Percentiles rank a stretch among this genome's conserved stretches.
Conservation (phyloP, 1,140 invertebrate species). For the Microplitis mediator region DNA sequence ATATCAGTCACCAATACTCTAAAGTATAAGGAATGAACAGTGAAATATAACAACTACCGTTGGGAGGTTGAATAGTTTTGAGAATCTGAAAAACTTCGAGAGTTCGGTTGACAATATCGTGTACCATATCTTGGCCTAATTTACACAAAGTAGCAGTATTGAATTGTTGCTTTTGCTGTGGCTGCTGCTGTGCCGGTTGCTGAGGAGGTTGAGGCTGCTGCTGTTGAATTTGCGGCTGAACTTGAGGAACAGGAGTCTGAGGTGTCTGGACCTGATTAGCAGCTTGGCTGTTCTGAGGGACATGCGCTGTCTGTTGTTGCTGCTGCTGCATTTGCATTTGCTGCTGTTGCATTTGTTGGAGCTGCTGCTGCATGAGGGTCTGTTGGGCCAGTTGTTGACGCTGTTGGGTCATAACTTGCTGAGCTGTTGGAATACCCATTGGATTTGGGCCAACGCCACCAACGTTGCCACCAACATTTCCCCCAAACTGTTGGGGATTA, state of each 20-base stretch:
- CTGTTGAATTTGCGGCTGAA: slow-evolving; percentile 60
- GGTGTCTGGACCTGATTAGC: slow-evolving; percentile 49
- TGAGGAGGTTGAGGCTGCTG: slow-evolving; percentile 62
- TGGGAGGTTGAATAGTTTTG: slow-evolving; percentile 75
- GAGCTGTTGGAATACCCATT: slow-evolving; percentile 56
- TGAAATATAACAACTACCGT: slow-evolving; percentile 40
- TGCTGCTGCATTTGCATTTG: slow-evolving; percentile 44
- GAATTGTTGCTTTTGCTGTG: slow-evolving; percentile 66
- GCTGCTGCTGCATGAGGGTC: slow-evolving; percentile 51
- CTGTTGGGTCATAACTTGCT: slow-evolving; percentile 53
- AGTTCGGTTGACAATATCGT: slow-evolving; percentile 88
- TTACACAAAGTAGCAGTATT: slow-evolving; percentile 87
- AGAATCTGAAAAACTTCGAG: slow-evolving; percentile 86
- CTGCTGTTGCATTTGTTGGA: slow-evolving; percentile 51
- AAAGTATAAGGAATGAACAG: no score
- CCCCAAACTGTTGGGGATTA: slow-evolving; percentile 54
- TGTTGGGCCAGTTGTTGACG: slow-evolving; percentile 47
- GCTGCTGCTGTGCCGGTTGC: slow-evolving; percentile 63
- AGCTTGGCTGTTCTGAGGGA: slow-evolving; percentile 52
- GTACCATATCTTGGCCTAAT: slow-evolving; percentile 90
- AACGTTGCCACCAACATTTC: slow-evolving; percentile 46
- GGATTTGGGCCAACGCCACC: slow-evolving; percentile 39
- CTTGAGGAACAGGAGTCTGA: slow-evolving; percentile 59
- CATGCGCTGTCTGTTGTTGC: slow-evolving; percentile 46
- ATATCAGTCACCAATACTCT: neutral